Evolutionary conservation across 1,140 invertebrate genomes (phyloP).

Genomic region (Drosophila nigromelanica): DNA sequence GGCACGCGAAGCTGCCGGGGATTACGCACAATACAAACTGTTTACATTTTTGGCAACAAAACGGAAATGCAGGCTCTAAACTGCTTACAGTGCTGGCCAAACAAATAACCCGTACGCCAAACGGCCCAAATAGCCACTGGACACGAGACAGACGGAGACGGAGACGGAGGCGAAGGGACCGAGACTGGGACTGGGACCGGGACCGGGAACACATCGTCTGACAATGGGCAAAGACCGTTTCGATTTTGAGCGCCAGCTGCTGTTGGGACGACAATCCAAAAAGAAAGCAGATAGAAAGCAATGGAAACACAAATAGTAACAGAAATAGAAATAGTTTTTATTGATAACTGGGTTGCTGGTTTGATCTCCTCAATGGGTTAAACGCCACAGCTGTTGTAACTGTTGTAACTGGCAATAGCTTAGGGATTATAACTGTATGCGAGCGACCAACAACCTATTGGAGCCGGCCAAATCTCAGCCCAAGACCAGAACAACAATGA

Average conservation of each 20-base stretch:
- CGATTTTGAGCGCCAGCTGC: slow-evolving; percentile 42
- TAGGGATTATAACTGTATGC: slow-evolving; percentile 76
- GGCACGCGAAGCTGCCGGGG: slow-evolving; percentile 38
- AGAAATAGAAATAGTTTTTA: slow-evolving; percentile 61
- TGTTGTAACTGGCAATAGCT: slow-evolving; percentile 74
- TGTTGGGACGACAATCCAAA: slow-evolving; percentile 25
- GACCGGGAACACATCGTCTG: slow-evolving; percentile 41
- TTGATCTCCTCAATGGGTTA: slow-evolving; percentile 71
- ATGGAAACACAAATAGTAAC: slow-evolving; percentile 27
- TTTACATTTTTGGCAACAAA: slow-evolving; percentile 75
- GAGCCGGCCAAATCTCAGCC: slow-evolving; percentile 24
- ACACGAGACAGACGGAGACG: background rate
- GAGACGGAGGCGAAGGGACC: background rate
- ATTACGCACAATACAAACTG: slow-evolving; percentile 73
- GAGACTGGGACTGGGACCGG: slow-evolving; percentile 8
- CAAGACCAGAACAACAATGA: slow-evolving; percentile 29
- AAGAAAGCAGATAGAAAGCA: slow-evolving; percentile 58
- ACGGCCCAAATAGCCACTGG: background rate
- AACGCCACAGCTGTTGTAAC: slow-evolving; percentile 70
- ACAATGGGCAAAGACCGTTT: slow-evolving; percentile 49
- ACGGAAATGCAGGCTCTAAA: slow-evolving; percentile 75
- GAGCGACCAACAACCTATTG: slow-evolving; percentile 24
- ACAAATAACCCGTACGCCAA: slow-evolving; percentile 73
- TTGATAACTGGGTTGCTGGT: slow-evolving; percentile 70
- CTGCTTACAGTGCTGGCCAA: slow-evolving; percentile 55